Percentiles rank a stretch among this genome's conserved stretches.
phyloP scores from a whole-genome alignment of 2,888 invertebrate species.

The Acheta domesticus region DNA sequence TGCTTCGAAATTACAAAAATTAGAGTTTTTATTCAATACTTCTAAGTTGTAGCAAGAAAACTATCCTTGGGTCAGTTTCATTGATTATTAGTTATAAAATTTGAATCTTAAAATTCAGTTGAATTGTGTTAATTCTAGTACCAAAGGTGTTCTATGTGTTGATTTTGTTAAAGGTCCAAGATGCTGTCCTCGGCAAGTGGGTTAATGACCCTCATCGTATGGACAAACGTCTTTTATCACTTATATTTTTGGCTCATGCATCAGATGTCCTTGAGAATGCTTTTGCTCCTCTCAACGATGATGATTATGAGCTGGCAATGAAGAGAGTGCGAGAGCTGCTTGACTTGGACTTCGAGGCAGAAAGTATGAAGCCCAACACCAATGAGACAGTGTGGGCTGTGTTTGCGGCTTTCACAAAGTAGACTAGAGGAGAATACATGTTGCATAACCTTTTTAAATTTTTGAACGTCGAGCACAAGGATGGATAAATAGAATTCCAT shows the following conservation, averaged over 20 bases:
- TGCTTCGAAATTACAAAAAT: no score
- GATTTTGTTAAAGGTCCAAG: slow-evolving; percentile 72
- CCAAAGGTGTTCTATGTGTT: neutral
- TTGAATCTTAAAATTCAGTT: neutral
- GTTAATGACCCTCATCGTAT: slow-evolving; percentile 97
- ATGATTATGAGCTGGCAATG: slow-evolving; percentile 98
- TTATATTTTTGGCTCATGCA: slow-evolving; percentile 94
- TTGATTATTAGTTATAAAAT: no score
- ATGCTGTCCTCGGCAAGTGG: slow-evolving; percentile 93
- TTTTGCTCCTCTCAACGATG: slow-evolving; percentile 93
- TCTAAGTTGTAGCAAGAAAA: no score
- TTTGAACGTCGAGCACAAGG: slow-evolving; percentile 3
- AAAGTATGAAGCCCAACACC: slow-evolving; percentile 85
- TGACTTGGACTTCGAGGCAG: slow-evolving; percentile 95
- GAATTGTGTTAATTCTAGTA: neutral
- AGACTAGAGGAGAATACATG: slow-evolving; percentile 45
- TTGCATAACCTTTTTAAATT: slow-evolving; percentile 18
- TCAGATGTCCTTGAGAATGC: slow-evolving; percentile 99
- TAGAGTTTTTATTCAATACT: no score
- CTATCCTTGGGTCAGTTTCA: no score
- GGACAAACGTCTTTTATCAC: slow-evolving; percentile 89
- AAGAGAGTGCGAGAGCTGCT: slow-evolving; percentile 92
- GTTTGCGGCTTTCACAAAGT: slow-evolving; percentile 97
- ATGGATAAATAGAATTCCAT: neutral
- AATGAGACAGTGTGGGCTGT: slow-evolving; percentile 98